phyloP scores from a whole-genome alignment of 2,113 vertebrate species.

The Engystomops pustulosus region DNA sequence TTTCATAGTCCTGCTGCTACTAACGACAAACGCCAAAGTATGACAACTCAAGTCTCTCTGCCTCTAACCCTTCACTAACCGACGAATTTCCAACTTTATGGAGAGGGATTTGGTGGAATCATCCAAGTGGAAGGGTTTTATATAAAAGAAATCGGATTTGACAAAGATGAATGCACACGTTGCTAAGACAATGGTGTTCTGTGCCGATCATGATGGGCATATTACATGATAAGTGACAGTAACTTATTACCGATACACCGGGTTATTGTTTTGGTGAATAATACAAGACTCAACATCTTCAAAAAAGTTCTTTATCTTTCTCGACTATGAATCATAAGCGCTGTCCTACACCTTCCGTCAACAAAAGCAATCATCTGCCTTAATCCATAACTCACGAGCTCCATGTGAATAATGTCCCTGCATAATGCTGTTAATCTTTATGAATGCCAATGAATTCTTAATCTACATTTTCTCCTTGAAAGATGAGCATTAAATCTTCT shows the following conservation, averaged over 20 bases:
- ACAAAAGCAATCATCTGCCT: constrained; percentile 57
- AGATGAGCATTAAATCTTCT: constrained; percentile 53
- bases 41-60: no score
- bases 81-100: no score
- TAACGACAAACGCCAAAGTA: no score
- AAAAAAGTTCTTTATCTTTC: constrained; percentile 30
- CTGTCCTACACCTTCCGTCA: constrained; percentile 43
- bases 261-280: constrained; percentile 35
- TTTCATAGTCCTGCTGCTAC: no score
- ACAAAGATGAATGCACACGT: neutral
- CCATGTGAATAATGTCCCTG: constrained; percentile 50
- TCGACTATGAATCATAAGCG: constrained; percentile 26
- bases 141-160: neutral
- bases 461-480: constrained; percentile 57
- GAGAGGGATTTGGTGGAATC: neutral
- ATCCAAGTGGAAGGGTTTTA: neutral
- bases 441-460: constrained; percentile 58
- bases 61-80: no score
- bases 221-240: neutral
- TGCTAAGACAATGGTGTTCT: neutral
- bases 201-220: neutral
- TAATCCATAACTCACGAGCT: constrained; percentile 58
- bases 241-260: neutral
- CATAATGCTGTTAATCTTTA: constrained; percentile 58
- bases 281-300: neutral